Conservation (phyloP, 2,113 vertebrate genomes). For the Thalassoma bifasciatum region DNA sequence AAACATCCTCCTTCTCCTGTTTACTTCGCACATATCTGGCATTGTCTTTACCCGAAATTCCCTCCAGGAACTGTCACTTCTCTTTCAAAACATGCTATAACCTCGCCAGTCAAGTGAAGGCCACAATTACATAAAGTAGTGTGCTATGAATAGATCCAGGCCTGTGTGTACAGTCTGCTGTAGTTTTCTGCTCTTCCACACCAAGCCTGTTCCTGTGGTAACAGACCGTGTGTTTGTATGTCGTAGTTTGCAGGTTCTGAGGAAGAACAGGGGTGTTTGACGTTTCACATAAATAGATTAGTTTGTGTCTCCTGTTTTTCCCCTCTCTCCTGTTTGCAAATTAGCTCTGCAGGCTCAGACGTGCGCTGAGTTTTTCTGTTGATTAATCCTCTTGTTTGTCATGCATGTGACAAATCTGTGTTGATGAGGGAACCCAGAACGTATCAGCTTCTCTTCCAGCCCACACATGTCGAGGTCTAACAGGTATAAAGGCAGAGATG, state of each 20-base stretch:
- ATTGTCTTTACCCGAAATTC: not conserved
- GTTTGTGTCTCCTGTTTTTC: not conserved
- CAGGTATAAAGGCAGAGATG: conserved; percentile 3
- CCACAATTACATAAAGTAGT: not conserved
- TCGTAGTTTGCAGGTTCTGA: conserved; percentile 25
- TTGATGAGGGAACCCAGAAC: not conserved
- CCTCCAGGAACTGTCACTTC: not conserved
- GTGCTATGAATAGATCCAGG: conserved; percentile 36
- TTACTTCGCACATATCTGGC: not conserved
- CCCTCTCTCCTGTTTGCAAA: not conserved
- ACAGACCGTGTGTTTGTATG: conserved; percentile 35
- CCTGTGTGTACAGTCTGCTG: conserved; percentile 8
- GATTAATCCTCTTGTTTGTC: not conserved
- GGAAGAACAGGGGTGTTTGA: conserved; percentile 56
- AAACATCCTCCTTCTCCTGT: conserved; percentile 7
- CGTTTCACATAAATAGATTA: conserved; percentile 50
- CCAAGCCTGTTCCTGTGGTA: conserved; percentile 35
- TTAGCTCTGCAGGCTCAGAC: conserved; percentile 14
- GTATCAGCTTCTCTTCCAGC: no score
- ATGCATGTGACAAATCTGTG: conserved; percentile 3
- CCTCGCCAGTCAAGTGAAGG: conserved; percentile 21
- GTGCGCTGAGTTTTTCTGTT: not conserved
- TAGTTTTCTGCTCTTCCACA: not conserved
- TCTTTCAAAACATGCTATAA: conserved; percentile 10
- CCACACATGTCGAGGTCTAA: not conserved